These are phyloP conservation scores for Urocitellus parryii DNA, from an alignment of 2,113 vertebrate genomes.

Conservation along the genomic window DNA sequence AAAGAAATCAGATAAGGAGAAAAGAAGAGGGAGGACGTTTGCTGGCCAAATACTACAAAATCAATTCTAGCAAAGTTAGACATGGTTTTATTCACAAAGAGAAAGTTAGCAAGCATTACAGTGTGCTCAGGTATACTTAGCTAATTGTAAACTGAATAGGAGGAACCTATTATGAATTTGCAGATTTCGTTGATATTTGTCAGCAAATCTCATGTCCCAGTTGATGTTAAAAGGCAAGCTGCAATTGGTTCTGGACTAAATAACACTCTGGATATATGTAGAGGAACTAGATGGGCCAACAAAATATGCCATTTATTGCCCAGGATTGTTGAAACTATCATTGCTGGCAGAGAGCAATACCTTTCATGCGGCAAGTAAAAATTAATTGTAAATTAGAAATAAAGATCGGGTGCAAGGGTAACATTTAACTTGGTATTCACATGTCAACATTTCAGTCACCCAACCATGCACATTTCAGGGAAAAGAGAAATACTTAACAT, in stretches of 20 bases:
- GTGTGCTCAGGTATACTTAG: neutral
- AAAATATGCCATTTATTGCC: neutral
- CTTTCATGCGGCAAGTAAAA: conserved; percentile 64
- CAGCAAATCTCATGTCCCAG: neutral
- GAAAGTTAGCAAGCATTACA: neutral
- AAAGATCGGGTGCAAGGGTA: conserved; percentile 66
- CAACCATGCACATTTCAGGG: conserved; percentile 22
- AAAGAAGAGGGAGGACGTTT: neutral
- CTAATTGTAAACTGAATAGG: neutral
- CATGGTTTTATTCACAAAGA: neutral
- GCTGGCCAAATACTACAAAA: neutral
- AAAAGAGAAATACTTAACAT: conserved; percentile 16
- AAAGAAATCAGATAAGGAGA: neutral
- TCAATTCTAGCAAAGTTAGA: neutral
- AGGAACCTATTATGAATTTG: neutral
- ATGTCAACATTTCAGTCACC: conserved; percentile 68
- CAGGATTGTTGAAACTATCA: neutral
- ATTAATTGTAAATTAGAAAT: conserved; percentile 79
- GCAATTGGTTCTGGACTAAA: neutral
- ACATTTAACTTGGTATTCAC: conserved; percentile 73
- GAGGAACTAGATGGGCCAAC: neutral
- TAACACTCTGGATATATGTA: neutral
- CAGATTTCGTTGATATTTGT: neutral
- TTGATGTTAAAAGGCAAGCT: neutral
- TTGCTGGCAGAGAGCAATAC: conserved; percentile 9